Conservation (phyloP, 2,797 vertebrate species). For the Eulemur albifrons region DNA sequence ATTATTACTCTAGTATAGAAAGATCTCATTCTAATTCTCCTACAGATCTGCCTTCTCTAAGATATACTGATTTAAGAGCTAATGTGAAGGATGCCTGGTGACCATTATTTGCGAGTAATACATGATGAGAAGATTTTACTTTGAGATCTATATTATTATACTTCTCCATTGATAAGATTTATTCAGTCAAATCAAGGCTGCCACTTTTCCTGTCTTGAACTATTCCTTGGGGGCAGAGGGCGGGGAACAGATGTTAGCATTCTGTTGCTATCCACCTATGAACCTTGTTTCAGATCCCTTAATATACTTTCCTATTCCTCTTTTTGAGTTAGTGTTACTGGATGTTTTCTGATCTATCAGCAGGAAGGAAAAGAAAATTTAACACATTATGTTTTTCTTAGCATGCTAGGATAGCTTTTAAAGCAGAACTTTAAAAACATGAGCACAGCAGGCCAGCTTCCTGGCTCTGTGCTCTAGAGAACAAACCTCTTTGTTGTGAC, state of each 20-base stretch:
- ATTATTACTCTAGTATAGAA: neutral
- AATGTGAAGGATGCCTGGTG: neutral
- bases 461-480: neutral
- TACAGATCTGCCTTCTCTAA: neutral
- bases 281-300: neutral
- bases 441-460: neutral
- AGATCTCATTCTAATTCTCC: neutral
- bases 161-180: neutral
- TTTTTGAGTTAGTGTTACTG: slow-evolving; percentile 14
- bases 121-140: neutral
- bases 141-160: neutral
- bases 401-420: neutral
- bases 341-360: neutral
- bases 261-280: neutral
- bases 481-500: neutral
- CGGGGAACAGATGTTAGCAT: neutral
- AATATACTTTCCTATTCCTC: neutral
- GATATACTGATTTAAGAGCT: neutral
- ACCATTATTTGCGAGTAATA: neutral
- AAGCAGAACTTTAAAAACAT: slow-evolving; percentile 19
- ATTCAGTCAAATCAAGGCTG: neutral
- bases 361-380: slow-evolving; percentile 16
- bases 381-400: neutral
- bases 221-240: neutral
- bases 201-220: neutral